phyloP scores from a whole-genome alignment of 2,888 invertebrate species.

The Gymnoscelis rufifasciata region DNA sequence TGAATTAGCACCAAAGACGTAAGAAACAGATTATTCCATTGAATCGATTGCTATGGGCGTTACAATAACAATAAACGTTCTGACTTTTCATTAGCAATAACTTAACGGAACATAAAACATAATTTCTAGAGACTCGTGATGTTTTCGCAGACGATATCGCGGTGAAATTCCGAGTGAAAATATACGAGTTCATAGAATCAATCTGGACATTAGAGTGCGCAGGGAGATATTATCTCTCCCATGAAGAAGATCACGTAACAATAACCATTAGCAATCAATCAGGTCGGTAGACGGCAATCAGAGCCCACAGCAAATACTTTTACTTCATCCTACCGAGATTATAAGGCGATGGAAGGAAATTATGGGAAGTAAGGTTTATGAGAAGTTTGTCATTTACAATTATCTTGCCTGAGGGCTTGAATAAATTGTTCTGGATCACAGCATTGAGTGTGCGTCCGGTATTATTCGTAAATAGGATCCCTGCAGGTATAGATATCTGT shows the following conservation, averaged over 20 bases:
- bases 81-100: slow-evolving; percentile 69
- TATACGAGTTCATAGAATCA: slow-evolving; percentile 33
- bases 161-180: slow-evolving; percentile 32
- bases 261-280: slow-evolving; percentile 60
- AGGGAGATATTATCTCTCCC: slow-evolving; percentile 34
- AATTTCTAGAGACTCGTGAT: slow-evolving; percentile 39
- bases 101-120: slow-evolving; percentile 49
- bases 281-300: slow-evolving; percentile 39
- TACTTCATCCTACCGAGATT: slow-evolving; percentile 43
- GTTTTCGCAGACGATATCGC: slow-evolving; percentile 33
- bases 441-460: slow-evolving; percentile 50
- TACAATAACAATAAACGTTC: slow-evolving; percentile 54
- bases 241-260: slow-evolving; percentile 45
- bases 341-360: slow-evolving; percentile 42
- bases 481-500: slow-evolving; percentile 51
- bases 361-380: slow-evolving; percentile 46
- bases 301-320: slow-evolving; percentile 40
- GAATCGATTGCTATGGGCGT: slow-evolving; percentile 45
- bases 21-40: slow-evolving; percentile 37
- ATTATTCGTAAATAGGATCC: slow-evolving; percentile 53
- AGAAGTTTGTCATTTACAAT: slow-evolving; percentile 51
- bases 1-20: slow-evolving; percentile 11
- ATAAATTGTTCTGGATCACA: slow-evolving; percentile 40
- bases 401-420: slow-evolving; percentile 47
- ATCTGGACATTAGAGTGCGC: slow-evolving; percentile 32